These are phyloP conservation scores for Morone saxatilis DNA, from an alignment of 2,113 vertebrate genomes.

Conservation along the genomic window DNA sequence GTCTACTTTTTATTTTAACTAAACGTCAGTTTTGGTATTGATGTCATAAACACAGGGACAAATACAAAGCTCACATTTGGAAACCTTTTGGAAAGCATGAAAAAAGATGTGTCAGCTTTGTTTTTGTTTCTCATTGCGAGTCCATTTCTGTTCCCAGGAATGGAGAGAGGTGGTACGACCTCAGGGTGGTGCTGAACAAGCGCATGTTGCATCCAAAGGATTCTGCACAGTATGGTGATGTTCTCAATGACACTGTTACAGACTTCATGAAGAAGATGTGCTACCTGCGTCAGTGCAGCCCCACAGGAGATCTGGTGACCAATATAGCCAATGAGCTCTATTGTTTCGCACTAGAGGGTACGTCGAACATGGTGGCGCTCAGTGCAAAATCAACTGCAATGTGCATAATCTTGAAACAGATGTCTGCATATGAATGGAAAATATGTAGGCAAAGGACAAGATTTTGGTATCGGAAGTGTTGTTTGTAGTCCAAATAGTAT, in stretches of 20 bases:
- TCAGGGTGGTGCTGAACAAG: conserved; percentile 83
- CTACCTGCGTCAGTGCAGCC: conserved; percentile 74
- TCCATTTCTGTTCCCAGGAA: conserved; percentile 71
- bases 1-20: not conserved
- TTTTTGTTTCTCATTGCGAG: not conserved
- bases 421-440: no score
- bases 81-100: not conserved
- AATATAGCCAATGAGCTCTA: conserved; percentile 83
- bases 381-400: not conserved
- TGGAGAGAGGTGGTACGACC: conserved; percentile 81
- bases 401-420: no score
- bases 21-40: not conserved
- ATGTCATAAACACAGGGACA: not conserved
- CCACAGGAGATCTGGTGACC: conserved; percentile 78
- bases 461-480: no score
- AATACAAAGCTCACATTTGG: not conserved
- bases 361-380: not conserved
- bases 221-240: conserved; percentile 68
- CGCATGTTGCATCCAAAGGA: conserved; percentile 84
- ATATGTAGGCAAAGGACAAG: no score
- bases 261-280: conserved; percentile 81
- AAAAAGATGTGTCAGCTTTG: not conserved
- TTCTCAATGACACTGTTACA: conserved; percentile 77
- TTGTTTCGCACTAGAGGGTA: conserved; percentile 85
- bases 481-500: no score